phyloP scores from a whole-genome alignment of 2,888 invertebrate species.

The Chrysodeixis includens region DNA sequence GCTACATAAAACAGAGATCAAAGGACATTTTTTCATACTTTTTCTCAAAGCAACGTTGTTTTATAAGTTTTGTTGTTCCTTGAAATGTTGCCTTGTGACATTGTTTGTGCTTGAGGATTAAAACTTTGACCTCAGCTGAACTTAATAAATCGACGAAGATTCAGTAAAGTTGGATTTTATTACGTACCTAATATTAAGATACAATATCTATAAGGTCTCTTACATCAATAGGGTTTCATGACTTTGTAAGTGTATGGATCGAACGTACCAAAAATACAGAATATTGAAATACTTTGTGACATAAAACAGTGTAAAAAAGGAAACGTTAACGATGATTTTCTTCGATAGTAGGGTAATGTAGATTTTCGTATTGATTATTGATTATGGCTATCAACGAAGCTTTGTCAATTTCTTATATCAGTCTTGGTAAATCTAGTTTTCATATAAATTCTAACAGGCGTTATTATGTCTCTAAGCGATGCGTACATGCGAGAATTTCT shows the following conservation, averaged over 20 bases:
- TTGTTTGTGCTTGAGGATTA: background rate
- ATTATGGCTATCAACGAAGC: no score
- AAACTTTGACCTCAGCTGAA: background rate
- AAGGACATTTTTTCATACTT: conserved; percentile 5
- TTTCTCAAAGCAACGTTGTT: background rate
- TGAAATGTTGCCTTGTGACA: background rate
- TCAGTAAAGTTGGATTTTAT: background rate
- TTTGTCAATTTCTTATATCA: no score
- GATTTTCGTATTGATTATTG: no score
- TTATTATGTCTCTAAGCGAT: background rate
- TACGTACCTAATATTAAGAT: background rate
- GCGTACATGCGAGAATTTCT: conserved; percentile 14
- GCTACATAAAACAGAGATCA: conserved; percentile 1
- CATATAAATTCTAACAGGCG: background rate
- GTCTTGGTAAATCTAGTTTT: no score
- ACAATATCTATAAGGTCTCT: no score
- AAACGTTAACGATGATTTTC: no score
- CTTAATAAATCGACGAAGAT: background rate
- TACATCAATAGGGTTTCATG: no score
- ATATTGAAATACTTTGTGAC: no score
- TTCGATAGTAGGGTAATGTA: no score
- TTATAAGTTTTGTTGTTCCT: background rate
- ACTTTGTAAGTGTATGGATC: no score
- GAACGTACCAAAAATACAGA: no score
- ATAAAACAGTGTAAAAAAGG: no score